Percentiles rank a stretch among this genome's conserved stretches.
Conservation (phyloP, 2,888 invertebrate genomes). For the Mimachlamys varia region DNA sequence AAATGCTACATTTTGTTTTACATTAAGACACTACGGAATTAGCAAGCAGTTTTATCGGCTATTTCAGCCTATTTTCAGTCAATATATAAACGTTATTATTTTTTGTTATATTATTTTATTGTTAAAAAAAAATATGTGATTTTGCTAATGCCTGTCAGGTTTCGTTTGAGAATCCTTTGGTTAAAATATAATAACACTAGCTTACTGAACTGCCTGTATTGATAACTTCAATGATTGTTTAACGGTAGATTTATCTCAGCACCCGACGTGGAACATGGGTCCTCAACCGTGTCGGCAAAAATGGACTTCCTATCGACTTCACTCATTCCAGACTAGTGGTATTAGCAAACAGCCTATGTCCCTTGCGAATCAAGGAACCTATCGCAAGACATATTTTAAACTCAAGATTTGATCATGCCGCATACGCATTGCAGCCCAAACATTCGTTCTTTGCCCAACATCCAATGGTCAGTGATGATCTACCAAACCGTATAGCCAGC, state of each 20-base stretch:
- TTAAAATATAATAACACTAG: no score
- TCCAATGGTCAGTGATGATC: conserved; percentile 66
- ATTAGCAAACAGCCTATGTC: conserved; percentile 47
- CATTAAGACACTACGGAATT: no score
- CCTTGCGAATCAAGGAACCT: conserved; percentile 41
- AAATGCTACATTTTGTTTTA: no score
- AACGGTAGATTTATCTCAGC: conserved; percentile 80
- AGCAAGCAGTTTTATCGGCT: no score
- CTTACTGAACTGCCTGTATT: no score
- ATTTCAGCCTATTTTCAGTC: no score
- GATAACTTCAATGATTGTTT: not conserved
- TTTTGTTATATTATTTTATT: no score
- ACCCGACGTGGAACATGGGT: conserved; percentile 82
- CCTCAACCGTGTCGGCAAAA: conserved; percentile 74
- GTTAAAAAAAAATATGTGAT: no score
- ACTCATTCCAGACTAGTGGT: conserved; percentile 52
- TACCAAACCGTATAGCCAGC: conserved; percentile 56
- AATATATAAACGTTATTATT: no score
- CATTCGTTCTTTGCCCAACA: conserved; percentile 70
- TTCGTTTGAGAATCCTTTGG: no score
- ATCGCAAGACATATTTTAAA: conserved; percentile 64
- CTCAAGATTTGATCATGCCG: conserved; percentile 78
- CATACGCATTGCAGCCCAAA: conserved; percentile 80
- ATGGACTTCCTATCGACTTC: conserved; percentile 75
- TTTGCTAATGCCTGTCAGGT: no score